A percentile compares a stretch with the other conserved stretches of the same genome.
Conservation (phyloP, 2,888 invertebrate species). For the Dyspetes luteomarginatus region DNA sequence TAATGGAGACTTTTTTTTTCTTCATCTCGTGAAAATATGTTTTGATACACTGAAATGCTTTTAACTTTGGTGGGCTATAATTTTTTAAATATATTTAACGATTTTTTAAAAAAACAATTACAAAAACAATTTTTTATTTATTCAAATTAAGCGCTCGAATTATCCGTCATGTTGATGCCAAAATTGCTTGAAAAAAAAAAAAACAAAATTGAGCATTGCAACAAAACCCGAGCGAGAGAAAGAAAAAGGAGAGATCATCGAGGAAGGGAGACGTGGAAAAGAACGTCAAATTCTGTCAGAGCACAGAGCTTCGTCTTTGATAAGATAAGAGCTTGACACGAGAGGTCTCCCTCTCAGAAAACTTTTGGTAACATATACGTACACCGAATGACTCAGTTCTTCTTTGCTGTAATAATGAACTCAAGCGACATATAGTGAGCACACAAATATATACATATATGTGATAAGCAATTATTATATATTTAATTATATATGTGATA, state of each 20-base stretch:
- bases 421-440: neutral
- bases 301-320: slow-evolving; percentile 43
- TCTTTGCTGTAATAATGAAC: neutral
- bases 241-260: slow-evolving; percentile 12
- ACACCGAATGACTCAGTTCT: slow-evolving; percentile 1
- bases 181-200: neutral
- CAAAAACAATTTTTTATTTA: too few relatives aligned
- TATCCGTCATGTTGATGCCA: too few relatives aligned
- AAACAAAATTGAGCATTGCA: neutral
- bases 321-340: slow-evolving; percentile 61
- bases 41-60: too few relatives aligned
- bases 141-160: too few relatives aligned
- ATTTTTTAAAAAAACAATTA: too few relatives aligned
- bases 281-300: slow-evolving; percentile 41
- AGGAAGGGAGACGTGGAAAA: slow-evolving; percentile 36
- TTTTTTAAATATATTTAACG: too few relatives aligned
- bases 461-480: too few relatives aligned
- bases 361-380: slow-evolving; percentile 37
- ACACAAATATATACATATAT: too few relatives aligned
- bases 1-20: too few relatives aligned
- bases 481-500: too few relatives aligned
- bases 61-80: too few relatives aligned
- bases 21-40: too few relatives aligned
- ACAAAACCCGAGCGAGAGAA: neutral
- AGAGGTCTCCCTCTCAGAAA: slow-evolving; percentile 30